phyloP scores from a whole-genome alignment of 2,888 invertebrate genomes.

The Romanomermis culicivorax region DNA sequence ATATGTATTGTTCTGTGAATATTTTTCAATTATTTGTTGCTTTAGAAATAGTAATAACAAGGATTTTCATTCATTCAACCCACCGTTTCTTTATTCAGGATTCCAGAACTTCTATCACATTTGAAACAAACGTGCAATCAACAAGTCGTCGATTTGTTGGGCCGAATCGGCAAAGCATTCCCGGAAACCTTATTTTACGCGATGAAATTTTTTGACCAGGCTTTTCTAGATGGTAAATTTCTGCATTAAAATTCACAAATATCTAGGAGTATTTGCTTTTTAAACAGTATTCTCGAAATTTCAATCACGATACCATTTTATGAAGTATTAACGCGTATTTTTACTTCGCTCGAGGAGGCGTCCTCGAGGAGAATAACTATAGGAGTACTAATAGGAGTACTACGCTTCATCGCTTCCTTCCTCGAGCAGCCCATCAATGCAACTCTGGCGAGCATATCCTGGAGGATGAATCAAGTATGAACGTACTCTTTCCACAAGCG shows the following conservation, averaged over 20 bases:
- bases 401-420: too few relatives aligned
- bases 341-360: too few relatives aligned
- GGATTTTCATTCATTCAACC: too few relatives aligned
- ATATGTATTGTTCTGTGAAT: too few relatives aligned
- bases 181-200: slow-evolving; percentile 7
- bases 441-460: too few relatives aligned
- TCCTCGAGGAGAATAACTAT: too few relatives aligned
- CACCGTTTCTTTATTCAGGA: slow-evolving; percentile 10
- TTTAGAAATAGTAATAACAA: neutral
- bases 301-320: neutral
- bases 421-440: too few relatives aligned
- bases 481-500: too few relatives aligned
- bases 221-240: neutral
- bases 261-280: neutral
- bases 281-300: neutral
- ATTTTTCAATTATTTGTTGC: slow-evolving; percentile 1
- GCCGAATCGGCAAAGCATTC: slow-evolving; percentile 1
- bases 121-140: slow-evolving; percentile 1
- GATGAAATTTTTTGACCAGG: neutral
- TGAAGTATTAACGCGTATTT: neutral
- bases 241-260: neutral
- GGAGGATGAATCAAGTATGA: too few relatives aligned
- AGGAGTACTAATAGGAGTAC: too few relatives aligned
- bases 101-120: slow-evolving; percentile 16
- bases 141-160: slow-evolving; percentile 1